Evolutionary conservation across 2,888 invertebrate species (phyloP), one percentile per base, ranked within the genome.

Genomic region (Zhuqinia jingwanae): DNA sequence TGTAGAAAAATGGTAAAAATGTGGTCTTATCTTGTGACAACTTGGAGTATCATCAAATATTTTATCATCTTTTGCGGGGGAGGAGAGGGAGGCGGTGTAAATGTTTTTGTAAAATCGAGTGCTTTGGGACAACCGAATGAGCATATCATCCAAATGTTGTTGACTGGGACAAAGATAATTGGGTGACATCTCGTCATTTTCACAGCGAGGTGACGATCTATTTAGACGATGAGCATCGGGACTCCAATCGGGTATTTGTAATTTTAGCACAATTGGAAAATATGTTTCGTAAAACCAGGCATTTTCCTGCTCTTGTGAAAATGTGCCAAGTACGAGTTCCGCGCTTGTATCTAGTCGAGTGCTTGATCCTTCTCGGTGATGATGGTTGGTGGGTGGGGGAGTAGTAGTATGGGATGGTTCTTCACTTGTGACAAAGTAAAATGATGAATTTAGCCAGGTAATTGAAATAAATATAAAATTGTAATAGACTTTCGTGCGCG

Each of bases 81-180:
- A 17, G 13, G 30, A 50, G 50, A 45, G 25, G 10, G 47, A 25
- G 10, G 53, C 65, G 13, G 20, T 20, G 13, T 68, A 56, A 70
- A 84, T 78, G 45, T 84, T 77, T 56, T 84, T 84, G 22, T 68
- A 84, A 56, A 84, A 78, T 15, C 84, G 77, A 10, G 53, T 84
- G 15, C 42, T 84, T 10, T 78, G 68, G 0, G 56, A 77, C 15
- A 76, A 20, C 3, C 42, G 53, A 20, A 36, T 36, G 3, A 76
- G 42, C n/a, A 76, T 13, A 36, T 20, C 56, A 30, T 76, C 75
- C 45, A 77, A 8, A 47, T 84, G 77, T 3, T 42, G 30, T 20
- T 68, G 84, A 36, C 47, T 45, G 3, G 84, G 84, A 22, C 84
- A 84, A 0, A 84, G 45, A n/a, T 42, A 68, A 22, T 84, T 68